Conservation (phyloP, 2,888 invertebrate genomes). For the Seladonia tumulorum region DNA sequence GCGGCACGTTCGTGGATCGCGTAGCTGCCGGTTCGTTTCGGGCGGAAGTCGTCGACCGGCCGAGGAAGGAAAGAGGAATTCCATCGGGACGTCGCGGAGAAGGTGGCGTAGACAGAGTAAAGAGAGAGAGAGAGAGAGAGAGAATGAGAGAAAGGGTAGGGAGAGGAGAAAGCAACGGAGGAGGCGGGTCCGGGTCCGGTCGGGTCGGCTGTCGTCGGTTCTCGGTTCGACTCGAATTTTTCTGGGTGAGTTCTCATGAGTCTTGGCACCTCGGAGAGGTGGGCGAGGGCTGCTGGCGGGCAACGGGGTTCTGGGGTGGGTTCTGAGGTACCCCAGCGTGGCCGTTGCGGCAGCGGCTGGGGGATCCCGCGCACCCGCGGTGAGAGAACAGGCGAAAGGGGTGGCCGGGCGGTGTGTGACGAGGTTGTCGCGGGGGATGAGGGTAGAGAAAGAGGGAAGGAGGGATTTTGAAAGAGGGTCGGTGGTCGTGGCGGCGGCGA, state of each 20-base stretch:
- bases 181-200: slow-evolving; percentile 8
- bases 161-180: background rate
- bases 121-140: background rate
- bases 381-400: slow-evolving; percentile 73
- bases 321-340: slow-evolving; percentile 83
- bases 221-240: slow-evolving; percentile 70
- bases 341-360: slow-evolving; percentile 81
- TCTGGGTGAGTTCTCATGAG: slow-evolving; percentile 74
- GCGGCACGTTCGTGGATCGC: background rate
- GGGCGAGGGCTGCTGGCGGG: slow-evolving; percentile 69
- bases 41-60: background rate
- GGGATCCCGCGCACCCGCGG: slow-evolving; percentile 79
- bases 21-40: background rate
- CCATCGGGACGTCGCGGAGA: background rate
- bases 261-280: slow-evolving; percentile 75
- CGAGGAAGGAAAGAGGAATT: background rate
- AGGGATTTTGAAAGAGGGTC: slow-evolving; percentile 77
- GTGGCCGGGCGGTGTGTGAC: slow-evolving; percentile 46
- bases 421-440: slow-evolving; percentile 48
- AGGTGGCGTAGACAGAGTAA: background rate
- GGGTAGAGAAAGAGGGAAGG: slow-evolving; percentile 65
- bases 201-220: slow-evolving; percentile 52
- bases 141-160: background rate
- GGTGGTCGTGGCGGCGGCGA: slow-evolving; percentile 62
- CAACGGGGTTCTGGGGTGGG: slow-evolving; percentile 72